These are phyloP conservation scores for Geopemphigus sp. DNA, from an alignment of 1,140 invertebrate genomes.

Conservation along the genomic window DNA sequence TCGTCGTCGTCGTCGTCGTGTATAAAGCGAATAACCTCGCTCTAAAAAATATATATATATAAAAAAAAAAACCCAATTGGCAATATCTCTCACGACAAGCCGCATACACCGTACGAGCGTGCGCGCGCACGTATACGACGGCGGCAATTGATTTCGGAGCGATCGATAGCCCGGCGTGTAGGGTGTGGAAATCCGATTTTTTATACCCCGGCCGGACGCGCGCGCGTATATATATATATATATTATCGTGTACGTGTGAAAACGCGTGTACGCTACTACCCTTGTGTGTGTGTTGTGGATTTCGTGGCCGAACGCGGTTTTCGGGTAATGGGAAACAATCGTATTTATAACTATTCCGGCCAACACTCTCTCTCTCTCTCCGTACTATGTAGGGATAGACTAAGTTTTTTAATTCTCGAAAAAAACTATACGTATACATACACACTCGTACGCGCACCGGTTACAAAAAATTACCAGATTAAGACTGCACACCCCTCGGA, in stretches of 20 bases:
- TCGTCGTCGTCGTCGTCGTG: too few species aligned
- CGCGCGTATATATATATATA: too few species aligned
- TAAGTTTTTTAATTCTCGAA: not conserved
- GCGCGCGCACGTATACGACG: not conserved
- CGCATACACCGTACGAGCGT: too few species aligned
- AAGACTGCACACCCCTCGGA: constrained; percentile 14
- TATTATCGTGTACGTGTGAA: not conserved
- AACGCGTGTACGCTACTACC: too few species aligned
- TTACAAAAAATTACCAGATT: constrained; percentile 29
- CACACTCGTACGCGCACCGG: not conserved
- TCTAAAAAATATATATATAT: too few species aligned
- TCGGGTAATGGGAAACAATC: not conserved
- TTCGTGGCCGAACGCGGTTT: not conserved
- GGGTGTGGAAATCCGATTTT: constrained; percentile 21
- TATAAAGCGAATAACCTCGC: too few species aligned
- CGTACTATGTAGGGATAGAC: too few species aligned
- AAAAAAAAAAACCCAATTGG: constrained; percentile 28
- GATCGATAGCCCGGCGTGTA: not conserved
- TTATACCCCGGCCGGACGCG: too few species aligned
- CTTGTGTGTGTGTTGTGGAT: not conserved
- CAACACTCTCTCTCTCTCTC: too few species aligned
- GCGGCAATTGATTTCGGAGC: not conserved
- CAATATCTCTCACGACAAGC: too few species aligned
- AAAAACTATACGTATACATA: not conserved
- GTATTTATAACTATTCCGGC: not conserved